Conservation (phyloP, 64 coral and sea anemone genomes). For the Acropora yongei region DNA sequence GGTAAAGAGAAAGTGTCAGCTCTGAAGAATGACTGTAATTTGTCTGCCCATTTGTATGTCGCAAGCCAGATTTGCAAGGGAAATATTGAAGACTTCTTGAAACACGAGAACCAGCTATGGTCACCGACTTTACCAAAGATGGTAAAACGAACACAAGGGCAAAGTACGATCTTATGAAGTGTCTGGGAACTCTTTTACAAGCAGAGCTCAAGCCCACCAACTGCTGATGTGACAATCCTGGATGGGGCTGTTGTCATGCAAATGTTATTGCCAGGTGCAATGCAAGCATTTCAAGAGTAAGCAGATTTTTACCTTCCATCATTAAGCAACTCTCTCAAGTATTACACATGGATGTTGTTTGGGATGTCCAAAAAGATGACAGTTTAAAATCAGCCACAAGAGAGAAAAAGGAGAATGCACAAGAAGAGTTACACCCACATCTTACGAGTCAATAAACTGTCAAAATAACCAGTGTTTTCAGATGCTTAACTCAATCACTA, state of each 20-base stretch:
- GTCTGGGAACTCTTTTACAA: no score
- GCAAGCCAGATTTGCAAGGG: slow-evolving; percentile 24
- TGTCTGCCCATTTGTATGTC: slow-evolving; percentile 25
- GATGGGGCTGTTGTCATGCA: background rate
- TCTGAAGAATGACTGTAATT: slow-evolving; percentile 54
- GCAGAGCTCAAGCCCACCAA: no score
- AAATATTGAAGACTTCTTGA: slow-evolving; percentile 25
- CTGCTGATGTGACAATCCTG: no score
- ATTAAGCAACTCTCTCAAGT: background rate
- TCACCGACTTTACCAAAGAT: no score
- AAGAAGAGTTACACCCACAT: no score
- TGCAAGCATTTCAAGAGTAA: background rate
- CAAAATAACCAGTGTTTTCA: background rate
- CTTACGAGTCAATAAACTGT: no score
- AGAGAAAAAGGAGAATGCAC: background rate
- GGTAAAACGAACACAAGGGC: no score
- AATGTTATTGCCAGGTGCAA: slow-evolving; percentile 8
- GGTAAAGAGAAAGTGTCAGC: background rate
- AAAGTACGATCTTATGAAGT: no score
- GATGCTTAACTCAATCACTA: background rate
- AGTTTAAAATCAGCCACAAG: background rate
- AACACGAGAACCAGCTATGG: no score
- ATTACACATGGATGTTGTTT: slow-evolving; percentile 1
- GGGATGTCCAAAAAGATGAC: slow-evolving; percentile 11
- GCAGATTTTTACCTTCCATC: slow-evolving; percentile 3